These are phyloP conservation scores for Rhagologus leucostigma DNA, from an alignment of 2,113 vertebrate genomes.

Conservation along the genomic window DNA sequence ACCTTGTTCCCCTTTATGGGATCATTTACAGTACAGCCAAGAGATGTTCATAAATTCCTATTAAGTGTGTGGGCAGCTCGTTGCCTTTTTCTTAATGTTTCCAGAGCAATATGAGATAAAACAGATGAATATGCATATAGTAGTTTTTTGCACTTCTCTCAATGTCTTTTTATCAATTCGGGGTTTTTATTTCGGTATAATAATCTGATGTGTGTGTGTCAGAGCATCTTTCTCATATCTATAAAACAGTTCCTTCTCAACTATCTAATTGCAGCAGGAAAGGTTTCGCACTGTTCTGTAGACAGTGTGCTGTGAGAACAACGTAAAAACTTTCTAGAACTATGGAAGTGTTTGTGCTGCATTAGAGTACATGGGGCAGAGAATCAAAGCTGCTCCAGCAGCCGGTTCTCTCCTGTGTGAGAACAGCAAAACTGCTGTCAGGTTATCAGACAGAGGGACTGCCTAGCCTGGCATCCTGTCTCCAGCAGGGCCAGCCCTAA, in stretches of 20 bases:
- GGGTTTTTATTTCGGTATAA: neutral
- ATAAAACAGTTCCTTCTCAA: neutral
- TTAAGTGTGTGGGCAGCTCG: neutral
- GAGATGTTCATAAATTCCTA: neutral
- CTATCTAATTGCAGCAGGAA: slow-evolving; percentile 27
- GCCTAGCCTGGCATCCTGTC: neutral
- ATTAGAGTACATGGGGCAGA: neutral
- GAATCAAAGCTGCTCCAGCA: neutral
- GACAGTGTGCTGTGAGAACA: neutral
- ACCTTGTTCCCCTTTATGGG: neutral
- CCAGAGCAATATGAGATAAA: neutral
- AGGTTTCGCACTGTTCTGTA: neutral
- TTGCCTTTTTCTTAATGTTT: neutral
- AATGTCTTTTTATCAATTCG: neutral
- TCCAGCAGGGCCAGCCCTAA: neutral
- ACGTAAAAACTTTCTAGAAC: neutral
- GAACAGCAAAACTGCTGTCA: neutral
- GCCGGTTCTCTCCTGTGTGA: neutral
- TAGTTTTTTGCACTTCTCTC: neutral
- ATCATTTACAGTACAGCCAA: neutral
- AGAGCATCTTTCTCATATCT: neutral
- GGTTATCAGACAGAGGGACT: neutral
- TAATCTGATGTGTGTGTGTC: neutral
- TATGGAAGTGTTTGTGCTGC: neutral
- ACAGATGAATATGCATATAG: neutral